Percentiles rank a stretch among this genome's conserved stretches.
Evolutionary conservation across 2,888 invertebrate genomes (phyloP).

Genomic region (Trichopoda pennipes): DNA sequence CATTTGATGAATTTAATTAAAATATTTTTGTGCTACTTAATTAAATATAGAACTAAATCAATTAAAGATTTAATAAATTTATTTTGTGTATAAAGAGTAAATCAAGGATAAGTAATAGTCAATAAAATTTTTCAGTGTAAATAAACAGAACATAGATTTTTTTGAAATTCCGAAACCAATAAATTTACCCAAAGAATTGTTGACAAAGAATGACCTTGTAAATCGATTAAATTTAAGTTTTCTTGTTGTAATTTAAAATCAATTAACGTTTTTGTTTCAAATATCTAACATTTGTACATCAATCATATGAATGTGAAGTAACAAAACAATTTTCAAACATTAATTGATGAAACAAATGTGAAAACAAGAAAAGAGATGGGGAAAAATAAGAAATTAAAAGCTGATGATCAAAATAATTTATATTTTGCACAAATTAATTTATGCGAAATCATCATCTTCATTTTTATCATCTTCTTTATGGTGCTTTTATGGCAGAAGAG

Average conservation of each 20-base stretch:
- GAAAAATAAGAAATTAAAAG: slow-evolving; percentile 25
- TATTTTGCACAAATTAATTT: slow-evolving; percentile 52
- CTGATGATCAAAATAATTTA: slow-evolving; percentile 55
- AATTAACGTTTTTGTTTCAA: background rate
- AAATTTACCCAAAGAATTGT: background rate
- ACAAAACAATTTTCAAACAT: slow-evolving; percentile 37
- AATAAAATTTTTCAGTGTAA: too few relatives aligned
- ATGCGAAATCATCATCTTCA: slow-evolving; percentile 60
- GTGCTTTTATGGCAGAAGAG: background rate
- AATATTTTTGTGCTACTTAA: too few relatives aligned
- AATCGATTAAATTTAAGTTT: slow-evolving; percentile 7
- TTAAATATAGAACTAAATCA: background rate
- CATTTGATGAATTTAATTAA: too few relatives aligned
- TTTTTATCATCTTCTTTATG: slow-evolving; percentile 16
- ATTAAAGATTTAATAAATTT: too few relatives aligned
- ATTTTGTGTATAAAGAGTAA: too few relatives aligned
- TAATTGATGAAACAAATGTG: slow-evolving; percentile 43
- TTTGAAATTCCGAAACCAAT: background rate
- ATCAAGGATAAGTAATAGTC: too few relatives aligned
- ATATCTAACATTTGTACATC: slow-evolving; percentile 32
- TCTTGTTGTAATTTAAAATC: background rate
- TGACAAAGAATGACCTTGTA: background rate
- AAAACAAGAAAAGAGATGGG: background rate
- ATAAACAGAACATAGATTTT: too few relatives aligned
- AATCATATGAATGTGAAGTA: slow-evolving; percentile 52